phyloP scores from a whole-genome alignment of 2,113 vertebrate genomes.

The Hystrix cristata region DNA sequence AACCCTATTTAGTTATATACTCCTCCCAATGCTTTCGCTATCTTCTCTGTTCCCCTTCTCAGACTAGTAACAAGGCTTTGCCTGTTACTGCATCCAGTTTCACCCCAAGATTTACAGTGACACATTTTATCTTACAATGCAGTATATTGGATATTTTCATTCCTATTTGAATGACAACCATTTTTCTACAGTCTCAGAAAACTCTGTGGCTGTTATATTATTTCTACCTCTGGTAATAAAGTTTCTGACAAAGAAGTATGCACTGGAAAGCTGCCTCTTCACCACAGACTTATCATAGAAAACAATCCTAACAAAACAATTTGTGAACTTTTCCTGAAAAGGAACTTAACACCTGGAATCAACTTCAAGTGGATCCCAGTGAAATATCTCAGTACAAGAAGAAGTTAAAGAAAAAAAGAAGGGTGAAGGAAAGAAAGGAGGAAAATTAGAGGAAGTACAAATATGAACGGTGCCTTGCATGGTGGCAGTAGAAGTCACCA shows the following conservation, averaged over 20 bases:
- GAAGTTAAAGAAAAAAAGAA: slow-evolving; percentile 52
- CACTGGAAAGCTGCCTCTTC: background rate
- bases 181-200: slow-evolving; percentile 29
- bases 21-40: background rate
- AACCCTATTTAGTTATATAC: background rate
- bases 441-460: background rate
- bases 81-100: background rate
- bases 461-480: background rate
- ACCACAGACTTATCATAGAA: background rate
- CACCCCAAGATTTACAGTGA: slow-evolving; percentile 16
- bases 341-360: background rate
- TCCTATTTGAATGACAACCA: slow-evolving; percentile 38
- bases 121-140: slow-evolving; percentile 23
- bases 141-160: background rate
- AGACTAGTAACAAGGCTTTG: background rate
- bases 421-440: background rate
- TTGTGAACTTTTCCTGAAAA: background rate
- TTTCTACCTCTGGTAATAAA: slow-evolving; percentile 50
- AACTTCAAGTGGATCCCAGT: slow-evolving; percentile 1
- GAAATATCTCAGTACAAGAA: background rate
- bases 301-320: slow-evolving; percentile 30
- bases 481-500: background rate
- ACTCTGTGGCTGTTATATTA: background rate
- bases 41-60: background rate
- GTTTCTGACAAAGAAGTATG: slow-evolving; percentile 11